A percentile compares a stretch with the other conserved stretches of the same genome.
phyloP scores from a whole-genome alignment of 2,888 invertebrate genomes.

The Calameuta pallipes region DNA sequence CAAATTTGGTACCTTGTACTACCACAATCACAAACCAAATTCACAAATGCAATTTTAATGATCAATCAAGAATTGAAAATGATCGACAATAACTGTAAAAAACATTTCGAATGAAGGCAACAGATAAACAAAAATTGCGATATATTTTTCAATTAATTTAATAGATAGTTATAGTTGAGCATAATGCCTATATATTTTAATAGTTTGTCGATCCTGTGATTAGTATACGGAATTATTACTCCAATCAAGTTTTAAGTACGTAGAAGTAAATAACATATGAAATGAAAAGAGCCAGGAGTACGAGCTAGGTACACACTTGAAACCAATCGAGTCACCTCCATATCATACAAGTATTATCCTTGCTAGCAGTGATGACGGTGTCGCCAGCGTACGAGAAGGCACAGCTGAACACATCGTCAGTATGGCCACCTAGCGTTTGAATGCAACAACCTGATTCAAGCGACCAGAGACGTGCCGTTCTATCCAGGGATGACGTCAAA shows the following conservation, averaged over 20 bases:
- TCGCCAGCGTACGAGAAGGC: constrained; percentile 84
- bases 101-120: too few relatives aligned
- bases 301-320: constrained; percentile 57
- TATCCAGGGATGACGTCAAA: constrained; percentile 82
- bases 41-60: too few relatives aligned
- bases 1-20: too few relatives aligned
- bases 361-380: constrained; percentile 83
- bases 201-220: too few relatives aligned
- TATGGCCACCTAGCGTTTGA: constrained; percentile 81
- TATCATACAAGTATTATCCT: constrained; percentile 84
- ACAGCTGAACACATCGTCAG: constrained; percentile 85
- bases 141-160: too few relatives aligned
- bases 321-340: constrained; percentile 84
- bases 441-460: constrained; percentile 74
- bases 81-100: too few relatives aligned
- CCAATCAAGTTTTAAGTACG: constrained; percentile 25
- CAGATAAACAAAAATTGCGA: too few relatives aligned
- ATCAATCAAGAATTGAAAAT: too few relatives aligned
- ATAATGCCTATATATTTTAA: too few relatives aligned
- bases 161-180: too few relatives aligned
- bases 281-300: constrained; percentile 44
- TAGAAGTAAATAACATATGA: constrained; percentile 50
- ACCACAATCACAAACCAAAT: too few relatives aligned
- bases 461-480: constrained; percentile 81
- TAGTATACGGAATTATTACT: too few relatives aligned